A percentile compares a stretch with the other conserved stretches of the same genome.
These are phyloP conservation scores for Rafetus swinhoei DNA, from an alignment of 2,113 vertebrate species.

Conservation along the genomic window DNA sequence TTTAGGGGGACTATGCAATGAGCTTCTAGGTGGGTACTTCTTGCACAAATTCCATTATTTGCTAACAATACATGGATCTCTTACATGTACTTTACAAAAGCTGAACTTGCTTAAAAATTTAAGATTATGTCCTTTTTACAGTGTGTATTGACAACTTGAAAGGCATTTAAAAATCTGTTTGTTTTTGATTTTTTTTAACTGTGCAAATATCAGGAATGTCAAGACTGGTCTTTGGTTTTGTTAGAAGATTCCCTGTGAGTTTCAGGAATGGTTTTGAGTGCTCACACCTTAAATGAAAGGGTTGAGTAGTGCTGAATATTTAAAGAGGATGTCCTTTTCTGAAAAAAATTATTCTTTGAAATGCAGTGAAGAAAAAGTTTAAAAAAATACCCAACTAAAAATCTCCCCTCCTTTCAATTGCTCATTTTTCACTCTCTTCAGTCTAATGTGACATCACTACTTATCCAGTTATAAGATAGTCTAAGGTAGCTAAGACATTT, in stretches of 20 bases:
- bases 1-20: slow-evolving; percentile 59
- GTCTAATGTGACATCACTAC: not conserved
- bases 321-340: slow-evolving; percentile 30
- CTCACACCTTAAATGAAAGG: slow-evolving; percentile 12
- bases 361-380: not conserved
- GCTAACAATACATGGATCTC: slow-evolving; percentile 60
- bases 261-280: not conserved
- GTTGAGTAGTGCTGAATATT: slow-evolving; percentile 19
- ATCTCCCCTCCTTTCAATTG: not conserved
- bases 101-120: not conserved
- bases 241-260: not conserved
- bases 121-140: not conserved
- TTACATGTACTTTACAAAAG: not conserved
- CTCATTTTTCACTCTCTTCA: not conserved
- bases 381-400: not conserved
- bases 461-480: not conserved
- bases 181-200: not conserved
- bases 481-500: not conserved
- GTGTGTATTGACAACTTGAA: not conserved
- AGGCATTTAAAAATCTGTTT: rapidly evolving
- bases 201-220: not conserved
- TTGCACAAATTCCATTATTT: slow-evolving; percentile 48
- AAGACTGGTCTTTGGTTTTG: not conserved
- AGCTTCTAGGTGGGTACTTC: slow-evolving; percentile 29
- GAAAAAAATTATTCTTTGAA: slow-evolving; percentile 52